Evolutionary conservation across 2,888 invertebrate genomes (phyloP).

Genomic region (Flexamia atlantica): DNA sequence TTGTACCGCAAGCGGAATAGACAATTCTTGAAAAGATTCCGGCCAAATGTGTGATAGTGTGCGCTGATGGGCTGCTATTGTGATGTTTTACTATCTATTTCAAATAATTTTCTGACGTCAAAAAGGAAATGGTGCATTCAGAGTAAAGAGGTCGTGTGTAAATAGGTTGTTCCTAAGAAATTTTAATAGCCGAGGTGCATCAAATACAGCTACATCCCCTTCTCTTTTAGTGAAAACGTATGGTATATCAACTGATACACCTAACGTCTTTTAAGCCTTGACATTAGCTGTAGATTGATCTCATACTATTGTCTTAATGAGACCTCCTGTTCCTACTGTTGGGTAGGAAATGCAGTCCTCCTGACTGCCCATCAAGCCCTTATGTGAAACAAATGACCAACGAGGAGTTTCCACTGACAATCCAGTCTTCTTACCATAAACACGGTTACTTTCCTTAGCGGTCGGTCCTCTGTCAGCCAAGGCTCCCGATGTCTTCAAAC

Average conservation of each 20-base stretch:
- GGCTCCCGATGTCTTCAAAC: conserved; percentile 68
- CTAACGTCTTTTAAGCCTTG: conserved; percentile 66
- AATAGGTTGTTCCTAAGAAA: conserved; percentile 68
- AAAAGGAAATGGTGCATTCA: conserved; percentile 64
- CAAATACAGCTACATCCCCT: conserved; percentile 68
- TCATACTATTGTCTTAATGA: conserved; percentile 68
- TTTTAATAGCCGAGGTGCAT: conserved; percentile 69
- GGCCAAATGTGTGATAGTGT: conserved; percentile 68
- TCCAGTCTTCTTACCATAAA: conserved; percentile 69
- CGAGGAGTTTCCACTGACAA: conserved; percentile 69
- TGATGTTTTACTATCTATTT: conserved; percentile 64
- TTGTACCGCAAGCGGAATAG: conserved; percentile 69
- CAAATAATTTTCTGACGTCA: conserved; percentile 66
- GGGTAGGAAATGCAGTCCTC: conserved; percentile 63
- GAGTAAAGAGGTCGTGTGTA: conserved; percentile 64
- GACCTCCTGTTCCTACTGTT: conserved; percentile 64
- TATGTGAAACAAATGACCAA: conserved; percentile 67
- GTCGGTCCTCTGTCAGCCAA: conserved; percentile 65
- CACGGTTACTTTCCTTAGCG: conserved; percentile 69
- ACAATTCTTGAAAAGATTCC: conserved; percentile 68
- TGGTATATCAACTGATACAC: conserved; percentile 66
- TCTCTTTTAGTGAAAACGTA: conserved; percentile 60
- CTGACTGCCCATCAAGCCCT: conserved; percentile 61
- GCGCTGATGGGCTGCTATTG: conserved; percentile 68
- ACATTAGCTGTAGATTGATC: conserved; percentile 68